Conservation (phyloP, 2,888 invertebrate species). For the Maniola hyperantus region DNA sequence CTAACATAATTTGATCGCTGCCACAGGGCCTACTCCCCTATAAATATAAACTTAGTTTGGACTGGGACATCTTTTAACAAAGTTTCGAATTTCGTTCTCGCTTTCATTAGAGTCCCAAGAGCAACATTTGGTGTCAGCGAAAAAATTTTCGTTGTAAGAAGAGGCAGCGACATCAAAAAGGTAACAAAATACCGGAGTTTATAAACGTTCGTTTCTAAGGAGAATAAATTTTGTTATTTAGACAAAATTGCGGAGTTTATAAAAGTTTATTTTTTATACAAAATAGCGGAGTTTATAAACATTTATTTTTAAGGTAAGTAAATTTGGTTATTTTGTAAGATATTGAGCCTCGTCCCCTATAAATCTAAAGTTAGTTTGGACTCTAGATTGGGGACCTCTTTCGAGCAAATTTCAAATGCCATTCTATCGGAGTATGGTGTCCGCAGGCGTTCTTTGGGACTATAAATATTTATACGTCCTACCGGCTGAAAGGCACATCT, state of each 20-base stretch:
- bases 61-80: too few species aligned
- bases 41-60: too few species aligned
- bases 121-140: background rate
- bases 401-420: conserved; percentile 6
- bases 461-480: conserved; percentile 35
- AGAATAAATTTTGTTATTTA: too few species aligned
- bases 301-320: too few species aligned
- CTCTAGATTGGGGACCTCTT: conserved; percentile 2
- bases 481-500: conserved; percentile 19
- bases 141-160: background rate
- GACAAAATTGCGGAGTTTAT: too few species aligned
- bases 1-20: too few species aligned
- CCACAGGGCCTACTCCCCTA: too few species aligned
- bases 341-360: too few species aligned
- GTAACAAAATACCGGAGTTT: background rate
- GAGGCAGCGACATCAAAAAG: background rate
- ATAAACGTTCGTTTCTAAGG: too few species aligned
- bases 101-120: background rate
- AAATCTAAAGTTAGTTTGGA: background rate
- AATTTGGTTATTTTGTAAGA: too few species aligned
- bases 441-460: conserved; percentile 12
- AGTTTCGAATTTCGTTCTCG: background rate
- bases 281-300: too few species aligned
- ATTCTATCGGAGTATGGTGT: conserved; percentile 21
- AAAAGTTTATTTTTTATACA: too few species aligned